Evolutionary conservation across 2,888 invertebrate species (phyloP).

Genomic region (Dromius quadrimaculatus): DNA sequence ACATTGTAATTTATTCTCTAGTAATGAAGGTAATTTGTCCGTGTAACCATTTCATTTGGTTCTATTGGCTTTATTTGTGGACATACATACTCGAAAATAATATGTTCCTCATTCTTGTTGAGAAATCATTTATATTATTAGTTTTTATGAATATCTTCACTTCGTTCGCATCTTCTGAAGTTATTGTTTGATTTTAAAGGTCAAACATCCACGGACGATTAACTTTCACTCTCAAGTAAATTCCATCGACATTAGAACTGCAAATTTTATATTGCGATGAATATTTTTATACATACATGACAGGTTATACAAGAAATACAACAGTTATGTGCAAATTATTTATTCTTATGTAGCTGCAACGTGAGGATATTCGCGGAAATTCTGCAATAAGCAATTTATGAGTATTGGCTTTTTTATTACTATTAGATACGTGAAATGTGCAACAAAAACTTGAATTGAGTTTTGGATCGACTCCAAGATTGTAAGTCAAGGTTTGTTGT

Average conservation of each 20-base stretch:
- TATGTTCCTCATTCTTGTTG: neutral
- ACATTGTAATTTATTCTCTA: constrained; percentile 12
- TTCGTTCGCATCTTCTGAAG: constrained; percentile 1
- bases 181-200: constrained; percentile 56
- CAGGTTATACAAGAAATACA: constrained; percentile 29
- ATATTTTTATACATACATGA: constrained; percentile 20
- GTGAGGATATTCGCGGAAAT: constrained; percentile 5
- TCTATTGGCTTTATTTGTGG: constrained; percentile 1
- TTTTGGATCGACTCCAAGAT: no score
- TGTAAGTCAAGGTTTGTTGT: neutral
- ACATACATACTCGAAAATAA: neutral
- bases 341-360: constrained; percentile 18
- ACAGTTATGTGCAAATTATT: constrained; percentile 20
- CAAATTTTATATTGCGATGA: constrained; percentile 3
- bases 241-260: constrained; percentile 53
- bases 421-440: no score
- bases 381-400: no score
- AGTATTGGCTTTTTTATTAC: no score
- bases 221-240: constrained; percentile 59
- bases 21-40: constrained; percentile 24
- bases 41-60: constrained; percentile 23
- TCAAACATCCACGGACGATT: constrained; percentile 58
- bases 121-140: no score
- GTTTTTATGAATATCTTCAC: no score
- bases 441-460: no score